A percentile compares a stretch with the other conserved stretches of the same genome.
phyloP scores from a whole-genome alignment of 1,140 invertebrate species.

The Mizuhopecten yessoensis region DNA sequence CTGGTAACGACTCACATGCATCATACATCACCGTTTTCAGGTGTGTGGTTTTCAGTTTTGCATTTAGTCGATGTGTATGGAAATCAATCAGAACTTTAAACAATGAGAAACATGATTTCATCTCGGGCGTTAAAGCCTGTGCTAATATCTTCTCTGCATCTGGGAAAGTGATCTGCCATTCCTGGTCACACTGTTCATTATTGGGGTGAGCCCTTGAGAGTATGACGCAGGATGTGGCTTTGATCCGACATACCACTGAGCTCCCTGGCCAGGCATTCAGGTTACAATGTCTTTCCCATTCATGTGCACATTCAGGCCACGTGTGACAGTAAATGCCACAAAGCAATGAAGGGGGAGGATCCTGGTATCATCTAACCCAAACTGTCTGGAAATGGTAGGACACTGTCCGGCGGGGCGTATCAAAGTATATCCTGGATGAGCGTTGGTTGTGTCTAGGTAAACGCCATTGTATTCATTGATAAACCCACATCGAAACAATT shows the following conservation, averaged over 20 bases:
- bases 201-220: not conserved
- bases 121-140: not conserved
- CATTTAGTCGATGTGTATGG: not conserved
- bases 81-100: not conserved
- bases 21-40: not conserved
- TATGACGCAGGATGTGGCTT: not conserved
- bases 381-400: not conserved
- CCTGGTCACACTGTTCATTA: not conserved
- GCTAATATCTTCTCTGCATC: not conserved
- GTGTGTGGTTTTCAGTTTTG: not conserved
- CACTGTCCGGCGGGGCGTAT: not conserved
- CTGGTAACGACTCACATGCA: not conserved
- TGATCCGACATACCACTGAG: not conserved
- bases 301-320: not conserved
- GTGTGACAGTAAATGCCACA: not conserved
- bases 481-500: not conserved
- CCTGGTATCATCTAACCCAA: not conserved
- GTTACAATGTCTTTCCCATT: not conserved
- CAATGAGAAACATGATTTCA: slow-evolving; percentile 2
- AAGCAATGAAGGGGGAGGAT: not conserved
- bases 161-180: not conserved
- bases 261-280: not conserved
- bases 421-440: not conserved
- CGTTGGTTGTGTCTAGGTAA: not conserved
- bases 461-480: not conserved